Percentiles rank a stretch among this genome's conserved stretches.
Evolutionary conservation across 64 coral and sea anemone genomes (phyloP).

Genomic region (Astreopora myriophthalma): DNA sequence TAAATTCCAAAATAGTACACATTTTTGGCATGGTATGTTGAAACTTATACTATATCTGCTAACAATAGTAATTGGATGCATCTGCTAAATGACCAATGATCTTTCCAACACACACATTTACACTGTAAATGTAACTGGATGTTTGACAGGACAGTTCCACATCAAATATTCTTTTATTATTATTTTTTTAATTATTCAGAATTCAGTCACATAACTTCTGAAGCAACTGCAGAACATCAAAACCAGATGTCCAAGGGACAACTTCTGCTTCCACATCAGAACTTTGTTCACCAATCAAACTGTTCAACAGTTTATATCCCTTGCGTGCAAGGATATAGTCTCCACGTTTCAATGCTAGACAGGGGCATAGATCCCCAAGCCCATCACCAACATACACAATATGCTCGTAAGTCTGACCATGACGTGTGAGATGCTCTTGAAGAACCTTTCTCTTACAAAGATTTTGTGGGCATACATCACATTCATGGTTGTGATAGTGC

Average conservation of each 20-base stretch:
- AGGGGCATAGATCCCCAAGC: slow-evolving; percentile 76
- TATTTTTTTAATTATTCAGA: too few relatives aligned
- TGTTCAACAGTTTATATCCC: slow-evolving; percentile 71
- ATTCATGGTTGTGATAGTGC: slow-evolving; percentile 75
- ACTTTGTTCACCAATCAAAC: slow-evolving; percentile 47
- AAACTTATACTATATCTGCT: too few relatives aligned
- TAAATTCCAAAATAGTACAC: too few relatives aligned
- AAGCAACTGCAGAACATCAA: slow-evolving; percentile 80
- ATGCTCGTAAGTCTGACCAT: slow-evolving; percentile 40
- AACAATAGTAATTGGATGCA: too few relatives aligned
- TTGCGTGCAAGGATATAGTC: slow-evolving; percentile 83
- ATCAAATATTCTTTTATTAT: too few relatives aligned
- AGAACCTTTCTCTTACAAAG: slow-evolving; percentile 88
- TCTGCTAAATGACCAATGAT: too few relatives aligned
- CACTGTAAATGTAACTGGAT: too few relatives aligned
- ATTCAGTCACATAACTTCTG: slow-evolving; percentile 56
- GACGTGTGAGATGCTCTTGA: slow-evolving; percentile 5
- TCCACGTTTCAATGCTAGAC: slow-evolving; percentile 28
- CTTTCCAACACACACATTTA: too few relatives aligned
- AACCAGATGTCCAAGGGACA: slow-evolving; percentile 84
- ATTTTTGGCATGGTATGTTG: too few relatives aligned
- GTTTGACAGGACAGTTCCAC: not conserved
- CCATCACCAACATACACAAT: slow-evolving; percentile 98
- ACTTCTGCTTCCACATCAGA: slow-evolving; percentile 66
- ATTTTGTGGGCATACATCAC: slow-evolving; percentile 71